Percentiles rank a stretch among this genome's conserved stretches.
phyloP scores from a whole-genome alignment of 2,888 invertebrate genomes.

The Gnatocerus cornutus region DNA sequence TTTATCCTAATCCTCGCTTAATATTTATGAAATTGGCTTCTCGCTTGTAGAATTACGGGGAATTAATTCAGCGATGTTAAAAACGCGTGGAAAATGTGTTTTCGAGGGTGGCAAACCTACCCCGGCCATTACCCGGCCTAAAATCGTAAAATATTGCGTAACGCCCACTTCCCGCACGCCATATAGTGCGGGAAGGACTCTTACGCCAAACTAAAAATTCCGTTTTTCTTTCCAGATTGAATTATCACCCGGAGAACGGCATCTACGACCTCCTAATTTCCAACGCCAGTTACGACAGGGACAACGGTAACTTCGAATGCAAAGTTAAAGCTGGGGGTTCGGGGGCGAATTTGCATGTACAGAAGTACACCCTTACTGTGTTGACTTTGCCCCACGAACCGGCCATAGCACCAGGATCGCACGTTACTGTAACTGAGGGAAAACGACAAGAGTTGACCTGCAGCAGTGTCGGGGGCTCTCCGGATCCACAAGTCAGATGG shows the following conservation, averaged over 20 bases:
- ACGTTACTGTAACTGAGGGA: constrained; percentile 88
- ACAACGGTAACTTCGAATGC: constrained; percentile 95
- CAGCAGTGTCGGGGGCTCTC: constrained; percentile 91
- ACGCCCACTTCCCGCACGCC: not conserved
- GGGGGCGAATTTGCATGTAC: constrained; percentile 87
- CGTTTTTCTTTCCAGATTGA: constrained; percentile 75
- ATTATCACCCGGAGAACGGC: constrained; percentile 85
- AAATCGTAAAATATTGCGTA: too few species aligned
- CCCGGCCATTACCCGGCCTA: too few species aligned
- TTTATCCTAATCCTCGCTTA: constrained; percentile 25
- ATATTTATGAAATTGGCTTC: constrained; percentile 36
- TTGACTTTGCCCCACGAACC: constrained; percentile 89
- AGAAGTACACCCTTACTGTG: constrained; percentile 88
- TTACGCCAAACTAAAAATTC: not conserved
- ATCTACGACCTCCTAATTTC: constrained; percentile 92
- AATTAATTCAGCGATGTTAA: constrained; percentile 42
- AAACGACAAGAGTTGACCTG: constrained; percentile 84
- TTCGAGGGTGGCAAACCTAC: too few species aligned
- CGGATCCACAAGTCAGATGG: constrained; percentile 91
- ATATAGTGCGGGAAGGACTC: not conserved
- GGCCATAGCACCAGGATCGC: constrained; percentile 82
- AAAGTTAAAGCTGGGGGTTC: constrained; percentile 88
- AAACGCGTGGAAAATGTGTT: constrained; percentile 22
- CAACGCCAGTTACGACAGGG: constrained; percentile 91
- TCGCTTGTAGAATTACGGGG: constrained; percentile 39